A percentile compares a stretch with the other conserved stretches of the same genome.
These are phyloP conservation scores for Laticauda colubrina DNA, from an alignment of 2,113 vertebrate genomes.

Conservation along the genomic window DNA sequence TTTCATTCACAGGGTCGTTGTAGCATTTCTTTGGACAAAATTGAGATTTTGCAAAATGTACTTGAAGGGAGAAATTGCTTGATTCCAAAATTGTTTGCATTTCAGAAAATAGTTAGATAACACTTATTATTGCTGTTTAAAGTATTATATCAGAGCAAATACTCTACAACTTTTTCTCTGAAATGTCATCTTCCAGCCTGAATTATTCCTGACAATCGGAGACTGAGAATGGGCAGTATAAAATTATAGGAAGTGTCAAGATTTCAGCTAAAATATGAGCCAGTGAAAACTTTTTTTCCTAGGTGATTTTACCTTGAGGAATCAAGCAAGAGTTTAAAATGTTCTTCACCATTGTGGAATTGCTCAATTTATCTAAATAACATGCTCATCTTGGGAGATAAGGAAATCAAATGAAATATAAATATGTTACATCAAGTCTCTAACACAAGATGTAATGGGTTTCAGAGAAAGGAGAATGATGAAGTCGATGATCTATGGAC, in stretches of 20 bases:
- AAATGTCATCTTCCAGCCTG: background rate
- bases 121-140: slow-evolving; percentile 16
- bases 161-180: background rate
- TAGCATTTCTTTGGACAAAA: background rate
- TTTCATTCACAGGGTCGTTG: background rate
- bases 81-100: background rate
- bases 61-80: background rate
- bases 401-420: slow-evolving; percentile 21
- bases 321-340: slow-evolving; percentile 4
- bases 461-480: background rate
- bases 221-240: background rate
- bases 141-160: slow-evolving; percentile 15
- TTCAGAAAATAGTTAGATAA: background rate
- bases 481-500: background rate
- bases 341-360: slow-evolving; percentile 6
- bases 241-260: slow-evolving; percentile 24
- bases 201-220: slow-evolving; percentile 16
- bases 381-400: slow-evolving; percentile 6
- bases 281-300: background rate
- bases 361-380: slow-evolving; percentile 28
- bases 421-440: background rate
- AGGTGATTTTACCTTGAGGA: slow-evolving; percentile 23
- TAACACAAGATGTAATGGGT: background rate
- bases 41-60: background rate
- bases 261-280: slow-evolving; percentile 13